Conservation (phyloP, 2,797 vertebrate genomes). For the Melanotaenia maccullochi region DNA sequence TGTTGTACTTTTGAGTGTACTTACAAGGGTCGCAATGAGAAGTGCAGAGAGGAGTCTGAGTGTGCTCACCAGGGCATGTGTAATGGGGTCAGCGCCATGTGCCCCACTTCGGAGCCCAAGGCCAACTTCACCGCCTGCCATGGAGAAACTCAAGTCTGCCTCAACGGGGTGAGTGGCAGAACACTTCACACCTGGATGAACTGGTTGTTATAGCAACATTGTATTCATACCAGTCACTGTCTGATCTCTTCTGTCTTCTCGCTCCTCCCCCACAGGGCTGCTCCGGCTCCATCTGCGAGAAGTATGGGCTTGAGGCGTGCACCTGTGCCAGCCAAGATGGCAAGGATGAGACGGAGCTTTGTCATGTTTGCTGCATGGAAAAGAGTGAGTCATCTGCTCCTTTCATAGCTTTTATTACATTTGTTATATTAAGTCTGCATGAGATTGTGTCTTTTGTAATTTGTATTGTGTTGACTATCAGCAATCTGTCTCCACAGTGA, state of each 20-base stretch:
- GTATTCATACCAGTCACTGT: conserved; percentile 34
- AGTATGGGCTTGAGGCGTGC: conserved; percentile 92
- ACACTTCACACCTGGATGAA: conserved; percentile 22
- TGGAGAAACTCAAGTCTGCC: conserved; percentile 96
- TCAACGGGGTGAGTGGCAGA: conserved; percentile 89
- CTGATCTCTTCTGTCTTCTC: conserved; percentile 41
- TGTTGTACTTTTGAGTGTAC: conserved; percentile 89
- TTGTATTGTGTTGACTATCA: background rate
- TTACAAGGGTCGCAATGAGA: conserved; percentile 87
- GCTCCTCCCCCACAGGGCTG: conserved; percentile 87
- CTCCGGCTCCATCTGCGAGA: conserved; percentile 98
- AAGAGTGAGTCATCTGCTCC: conserved; percentile 86
- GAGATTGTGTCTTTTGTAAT: background rate
- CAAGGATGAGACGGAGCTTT: conserved; percentile 96
- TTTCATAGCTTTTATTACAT: background rate
- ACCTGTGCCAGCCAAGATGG: conserved; percentile 94
- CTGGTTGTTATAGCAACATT: conserved; percentile 33
- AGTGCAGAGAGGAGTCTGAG: conserved; percentile 95
- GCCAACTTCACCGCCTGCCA: conserved; percentile 96
- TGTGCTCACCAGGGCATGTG: conserved; percentile 94
- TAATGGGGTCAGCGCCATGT: conserved; percentile 88
- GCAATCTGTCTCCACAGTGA: conserved; percentile 81
- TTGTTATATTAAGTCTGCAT: background rate
- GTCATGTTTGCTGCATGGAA: conserved; percentile 98
- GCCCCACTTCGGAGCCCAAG: conserved; percentile 93